Percentiles rank a stretch among this genome's conserved stretches.
These are phyloP conservation scores for Drosophila simulans DNA, from an alignment of 1,140 invertebrate genomes.

Conservation along the genomic window DNA sequence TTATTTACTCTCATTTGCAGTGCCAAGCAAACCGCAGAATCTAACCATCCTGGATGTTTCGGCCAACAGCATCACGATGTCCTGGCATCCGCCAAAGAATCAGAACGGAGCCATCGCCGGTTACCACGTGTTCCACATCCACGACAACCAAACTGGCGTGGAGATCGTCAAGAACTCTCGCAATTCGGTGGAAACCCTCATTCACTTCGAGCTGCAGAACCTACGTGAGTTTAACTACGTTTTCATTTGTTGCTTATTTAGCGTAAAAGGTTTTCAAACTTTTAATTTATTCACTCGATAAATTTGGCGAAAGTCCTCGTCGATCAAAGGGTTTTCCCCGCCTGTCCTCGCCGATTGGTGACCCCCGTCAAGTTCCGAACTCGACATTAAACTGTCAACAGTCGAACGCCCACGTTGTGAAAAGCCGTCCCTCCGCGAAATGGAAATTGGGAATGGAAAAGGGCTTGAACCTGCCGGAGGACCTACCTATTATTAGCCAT, in stretches of 20 bases:
- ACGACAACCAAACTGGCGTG: constrained; percentile 89
- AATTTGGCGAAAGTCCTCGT: constrained; percentile 1
- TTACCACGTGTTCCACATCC: constrained; percentile 90
- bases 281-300: constrained; percentile 14
- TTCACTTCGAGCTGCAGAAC: constrained; percentile 86
- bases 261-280: neutral
- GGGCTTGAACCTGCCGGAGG: constrained; percentile 2
- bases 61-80: constrained; percentile 90
- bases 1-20: constrained; percentile 85
- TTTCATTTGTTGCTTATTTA: neutral
- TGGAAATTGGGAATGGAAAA: neutral
- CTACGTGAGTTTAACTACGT: constrained; percentile 87
- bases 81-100: constrained; percentile 91
- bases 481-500: constrained; percentile 60
- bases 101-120: constrained; percentile 90
- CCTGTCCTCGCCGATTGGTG: constrained; percentile 8
- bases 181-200: constrained; percentile 82
- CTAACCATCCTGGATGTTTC: constrained; percentile 91
- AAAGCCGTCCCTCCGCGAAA: neutral
- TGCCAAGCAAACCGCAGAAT: constrained; percentile 93
- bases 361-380: constrained; percentile 24
- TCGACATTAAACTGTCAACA: constrained; percentile 35
- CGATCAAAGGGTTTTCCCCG: constrained; percentile 25
- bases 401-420: constrained; percentile 15
- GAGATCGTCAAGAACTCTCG: constrained; percentile 86